Evolutionary conservation across 2,888 invertebrate genomes (phyloP).

Genomic region (Eilema griseolum): DNA sequence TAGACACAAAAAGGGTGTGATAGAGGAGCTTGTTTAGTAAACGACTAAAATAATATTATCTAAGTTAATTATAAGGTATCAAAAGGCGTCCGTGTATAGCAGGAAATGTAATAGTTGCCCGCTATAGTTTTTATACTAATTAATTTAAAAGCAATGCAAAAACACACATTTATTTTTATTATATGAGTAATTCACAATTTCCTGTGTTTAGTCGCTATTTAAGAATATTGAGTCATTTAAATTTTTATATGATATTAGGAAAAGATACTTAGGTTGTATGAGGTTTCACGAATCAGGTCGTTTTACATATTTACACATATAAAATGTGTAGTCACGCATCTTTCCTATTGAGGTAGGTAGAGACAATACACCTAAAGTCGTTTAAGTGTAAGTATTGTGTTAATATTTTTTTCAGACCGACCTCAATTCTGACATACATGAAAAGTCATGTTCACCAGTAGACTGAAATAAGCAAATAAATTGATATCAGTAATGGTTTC

Average conservation of each 20-base stretch:
- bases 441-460: too few relatives aligned
- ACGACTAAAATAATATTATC: constrained; percentile 22
- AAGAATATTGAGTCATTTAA: constrained; percentile 28
- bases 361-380: neutral
- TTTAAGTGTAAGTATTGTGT: too few relatives aligned
- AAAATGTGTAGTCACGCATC: neutral
- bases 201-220: constrained; percentile 42
- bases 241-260: constrained; percentile 1
- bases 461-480: too few relatives aligned
- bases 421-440: too few relatives aligned
- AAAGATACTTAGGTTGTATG: neutral
- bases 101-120: constrained; percentile 47
- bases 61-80: constrained; percentile 39
- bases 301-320: neutral
- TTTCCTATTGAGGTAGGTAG: neutral
- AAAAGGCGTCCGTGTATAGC: constrained; percentile 48
- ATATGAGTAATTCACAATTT: constrained; percentile 46
- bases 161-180: constrained; percentile 56
- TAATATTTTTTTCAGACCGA: too few relatives aligned
- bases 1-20: constrained; percentile 8
- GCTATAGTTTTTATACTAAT: constrained; percentile 36
- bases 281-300: neutral
- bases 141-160: constrained; percentile 50
- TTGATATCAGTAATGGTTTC: too few relatives aligned
- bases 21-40: constrained; percentile 18